Conservation (phyloP, 2,888 invertebrate genomes). For the Drosophila mimica region DNA sequence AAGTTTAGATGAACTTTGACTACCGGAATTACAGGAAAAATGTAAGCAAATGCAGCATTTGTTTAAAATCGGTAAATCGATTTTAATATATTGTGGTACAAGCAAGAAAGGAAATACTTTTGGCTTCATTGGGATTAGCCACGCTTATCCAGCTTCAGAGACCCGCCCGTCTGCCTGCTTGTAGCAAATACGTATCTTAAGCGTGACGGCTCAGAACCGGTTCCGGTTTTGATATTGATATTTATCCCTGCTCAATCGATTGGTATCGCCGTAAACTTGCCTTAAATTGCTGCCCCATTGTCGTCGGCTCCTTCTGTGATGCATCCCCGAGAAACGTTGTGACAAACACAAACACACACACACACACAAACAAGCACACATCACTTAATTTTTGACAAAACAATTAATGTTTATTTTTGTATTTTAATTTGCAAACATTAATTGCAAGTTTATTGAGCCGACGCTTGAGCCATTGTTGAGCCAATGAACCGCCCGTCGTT, state of each 20-base stretch:
- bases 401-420: conserved; percentile 81
- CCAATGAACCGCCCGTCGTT: conserved; percentile 59
- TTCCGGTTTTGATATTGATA: conserved; percentile 10
- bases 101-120: not conserved
- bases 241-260: conserved; percentile 51
- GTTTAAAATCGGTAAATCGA: not conserved
- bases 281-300: conserved; percentile 46
- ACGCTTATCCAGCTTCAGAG: not conserved
- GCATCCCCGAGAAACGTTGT: not conserved
- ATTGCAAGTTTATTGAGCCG: conserved; percentile 80
- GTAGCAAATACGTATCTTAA: not conserved
- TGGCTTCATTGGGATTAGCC: not conserved
- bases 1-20: not conserved
- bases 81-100: not conserved
- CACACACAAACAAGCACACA: not conserved
- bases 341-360: conserved; percentile 4
- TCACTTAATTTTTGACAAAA: conserved; percentile 69
- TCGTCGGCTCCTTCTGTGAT: conserved; percentile 16
- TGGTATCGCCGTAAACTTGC: conserved; percentile 53
- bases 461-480: conserved; percentile 53
- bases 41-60: not conserved
- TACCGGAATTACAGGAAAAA: not conserved
- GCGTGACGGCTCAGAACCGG: conserved; percentile 28
- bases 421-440: conserved; percentile 80
- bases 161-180: not conserved